Percentiles rank a stretch among this genome's conserved stretches.
Conservation (phyloP, 1,140 invertebrate species). For the Trichonephila clavata region DNA sequence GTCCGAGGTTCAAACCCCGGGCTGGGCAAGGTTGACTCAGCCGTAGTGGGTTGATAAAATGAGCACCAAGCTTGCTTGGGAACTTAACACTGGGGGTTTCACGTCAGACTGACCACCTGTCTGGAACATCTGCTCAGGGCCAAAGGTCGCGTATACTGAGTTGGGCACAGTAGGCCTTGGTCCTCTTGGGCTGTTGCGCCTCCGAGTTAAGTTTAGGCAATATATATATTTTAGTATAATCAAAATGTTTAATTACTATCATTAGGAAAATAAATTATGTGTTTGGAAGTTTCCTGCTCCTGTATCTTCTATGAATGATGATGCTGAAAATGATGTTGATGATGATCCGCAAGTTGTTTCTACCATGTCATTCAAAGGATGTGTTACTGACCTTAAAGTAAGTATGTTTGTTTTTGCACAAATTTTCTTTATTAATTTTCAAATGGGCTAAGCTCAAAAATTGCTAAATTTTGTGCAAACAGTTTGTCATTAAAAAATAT, state of each 20-base stretch:
- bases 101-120: too few relatives aligned
- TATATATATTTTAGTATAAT: too few relatives aligned
- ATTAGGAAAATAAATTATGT: constrained; percentile 53
- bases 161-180: too few relatives aligned
- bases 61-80: too few relatives aligned
- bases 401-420: neutral
- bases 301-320: neutral
- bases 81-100: too few relatives aligned
- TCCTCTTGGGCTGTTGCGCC: too few relatives aligned
- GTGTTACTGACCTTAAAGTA: constrained; percentile 71
- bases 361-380: neutral
- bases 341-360: constrained; percentile 32
- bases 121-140: too few relatives aligned
- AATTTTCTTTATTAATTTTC: neutral
- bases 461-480: neutral
- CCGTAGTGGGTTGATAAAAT: too few relatives aligned
- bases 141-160: too few relatives aligned
- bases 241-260: neutral
- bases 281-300: constrained; percentile 66
- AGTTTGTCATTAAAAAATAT: neutral
- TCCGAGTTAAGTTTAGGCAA: too few relatives aligned
- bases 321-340: constrained; percentile 21
- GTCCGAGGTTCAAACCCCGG: too few relatives aligned
- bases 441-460: neutral
- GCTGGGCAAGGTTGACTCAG: too few relatives aligned